These are phyloP conservation scores for Morinoia aosen DNA, from an alignment of 2,888 invertebrate species.

Conservation along the genomic window DNA sequence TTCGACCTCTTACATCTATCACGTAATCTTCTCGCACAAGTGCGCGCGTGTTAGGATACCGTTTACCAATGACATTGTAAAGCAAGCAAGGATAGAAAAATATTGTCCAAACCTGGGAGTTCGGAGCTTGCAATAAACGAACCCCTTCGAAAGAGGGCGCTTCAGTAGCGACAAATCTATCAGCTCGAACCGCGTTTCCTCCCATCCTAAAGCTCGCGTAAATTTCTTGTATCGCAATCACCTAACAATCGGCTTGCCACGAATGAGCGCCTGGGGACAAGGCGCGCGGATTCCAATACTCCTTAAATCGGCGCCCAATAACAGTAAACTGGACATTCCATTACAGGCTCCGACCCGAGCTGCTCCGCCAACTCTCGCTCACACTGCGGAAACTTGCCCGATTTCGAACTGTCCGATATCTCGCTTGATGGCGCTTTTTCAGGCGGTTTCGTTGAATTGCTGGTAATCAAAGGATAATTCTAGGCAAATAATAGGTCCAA, in stretches of 20 bases:
- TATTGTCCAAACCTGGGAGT: neutral
- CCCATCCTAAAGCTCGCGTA: slow-evolving; percentile 2
- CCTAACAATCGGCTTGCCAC: neutral
- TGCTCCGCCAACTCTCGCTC: neutral
- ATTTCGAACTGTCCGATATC: neutral
- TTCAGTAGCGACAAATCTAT: slow-evolving; percentile 22
- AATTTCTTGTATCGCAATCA: neutral
- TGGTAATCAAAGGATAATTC: neutral
- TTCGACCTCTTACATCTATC: neutral
- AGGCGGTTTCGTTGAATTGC: neutral
- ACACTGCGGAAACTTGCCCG: neutral
- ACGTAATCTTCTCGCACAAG: neutral
- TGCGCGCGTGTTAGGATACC: neutral
- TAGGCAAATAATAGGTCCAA: neutral
- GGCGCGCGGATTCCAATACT: slow-evolving; percentile 15
- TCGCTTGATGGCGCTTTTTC: neutral
- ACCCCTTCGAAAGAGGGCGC: neutral
- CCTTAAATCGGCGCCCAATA: slow-evolving; percentile 40
- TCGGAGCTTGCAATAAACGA: neutral
- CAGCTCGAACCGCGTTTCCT: neutral
- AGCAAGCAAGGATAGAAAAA: neutral
- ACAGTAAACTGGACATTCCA: slow-evolving; percentile 40
- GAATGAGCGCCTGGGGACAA: neutral
- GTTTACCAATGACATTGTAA: neutral
- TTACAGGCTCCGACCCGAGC: neutral